These are phyloP conservation scores for Acleris cristana DNA, from an alignment of 2,888 invertebrate genomes.

Conservation along the genomic window DNA sequence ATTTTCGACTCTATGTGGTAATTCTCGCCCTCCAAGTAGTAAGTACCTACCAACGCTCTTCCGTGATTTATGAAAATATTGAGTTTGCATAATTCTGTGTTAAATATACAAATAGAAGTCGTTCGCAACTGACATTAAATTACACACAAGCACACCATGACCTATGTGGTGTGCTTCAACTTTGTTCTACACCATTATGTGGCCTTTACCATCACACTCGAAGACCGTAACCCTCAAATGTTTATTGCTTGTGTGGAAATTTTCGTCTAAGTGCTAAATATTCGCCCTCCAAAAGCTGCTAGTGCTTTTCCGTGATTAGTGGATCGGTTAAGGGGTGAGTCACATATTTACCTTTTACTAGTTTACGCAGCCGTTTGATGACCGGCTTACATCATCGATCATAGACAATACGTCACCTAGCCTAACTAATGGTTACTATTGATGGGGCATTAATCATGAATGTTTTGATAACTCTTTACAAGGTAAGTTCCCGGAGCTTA, in stretches of 20 bases:
- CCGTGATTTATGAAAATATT: too few relatives aligned
- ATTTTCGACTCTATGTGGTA: conserved; percentile 6
- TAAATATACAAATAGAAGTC: too few relatives aligned
- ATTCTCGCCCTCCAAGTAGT: conserved; percentile 9
- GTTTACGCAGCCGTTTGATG: conserved; percentile 35
- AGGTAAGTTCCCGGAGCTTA: neutral
- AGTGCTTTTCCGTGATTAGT: conserved; percentile 25
- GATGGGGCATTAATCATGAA: conserved; percentile 4
- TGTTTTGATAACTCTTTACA: neutral
- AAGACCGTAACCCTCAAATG: too few relatives aligned
- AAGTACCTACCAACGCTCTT: conserved; percentile 16
- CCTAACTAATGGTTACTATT: conserved; percentile 22
- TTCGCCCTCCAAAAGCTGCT: conserved; percentile 18
- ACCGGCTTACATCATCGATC: conserved; percentile 41
- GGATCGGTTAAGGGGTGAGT: conserved; percentile 20
- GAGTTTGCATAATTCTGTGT: too few relatives aligned
- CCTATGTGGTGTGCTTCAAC: too few relatives aligned
- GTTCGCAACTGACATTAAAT: too few relatives aligned
- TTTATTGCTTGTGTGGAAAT: conserved; percentile 7
- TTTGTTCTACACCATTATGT: too few relatives aligned
- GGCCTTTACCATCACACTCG: too few relatives aligned
- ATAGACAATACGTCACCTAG: conserved; percentile 28
- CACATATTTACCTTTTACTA: conserved; percentile 35
- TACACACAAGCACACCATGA: too few relatives aligned
- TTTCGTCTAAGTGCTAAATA: conserved; percentile 12